These are phyloP conservation scores for Gonocerus acuteangulatus DNA, from an alignment of 2,888 invertebrate genomes.

Conservation along the genomic window DNA sequence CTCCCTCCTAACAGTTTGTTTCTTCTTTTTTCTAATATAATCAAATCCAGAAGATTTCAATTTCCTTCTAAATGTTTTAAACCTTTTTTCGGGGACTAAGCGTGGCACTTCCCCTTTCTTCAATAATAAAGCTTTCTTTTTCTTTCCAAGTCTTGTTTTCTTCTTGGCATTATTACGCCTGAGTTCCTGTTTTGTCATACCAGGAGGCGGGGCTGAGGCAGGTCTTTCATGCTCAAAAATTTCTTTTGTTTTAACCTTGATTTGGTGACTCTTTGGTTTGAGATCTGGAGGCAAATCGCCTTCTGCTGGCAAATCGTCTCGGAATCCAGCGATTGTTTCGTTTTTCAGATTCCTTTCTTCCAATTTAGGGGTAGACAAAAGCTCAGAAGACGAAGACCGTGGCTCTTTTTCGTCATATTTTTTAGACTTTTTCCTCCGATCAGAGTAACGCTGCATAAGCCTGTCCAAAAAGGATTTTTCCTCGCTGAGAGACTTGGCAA, in stretches of 20 bases:
- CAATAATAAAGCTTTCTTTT: slow-evolving; percentile 9
- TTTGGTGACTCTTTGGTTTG: slow-evolving; percentile 11
- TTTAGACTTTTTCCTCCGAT: slow-evolving; percentile 48
- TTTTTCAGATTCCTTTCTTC: slow-evolving; percentile 42
- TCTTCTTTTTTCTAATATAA: slow-evolving; percentile 80
- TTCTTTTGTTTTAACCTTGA: slow-evolving; percentile 49
- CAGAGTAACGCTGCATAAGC: slow-evolving; percentile 55
- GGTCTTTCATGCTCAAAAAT: slow-evolving; percentile 75
- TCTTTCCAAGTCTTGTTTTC: slow-evolving; percentile 12
- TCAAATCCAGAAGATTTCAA: slow-evolving; percentile 74
- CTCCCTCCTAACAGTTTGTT: slow-evolving; percentile 54
- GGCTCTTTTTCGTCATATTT: slow-evolving; percentile 23
- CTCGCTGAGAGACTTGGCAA: slow-evolving; percentile 40
- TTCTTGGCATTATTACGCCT: slow-evolving; percentile 27
- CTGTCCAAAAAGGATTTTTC: slow-evolving; percentile 55
- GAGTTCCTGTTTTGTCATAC: slow-evolving; percentile 19
- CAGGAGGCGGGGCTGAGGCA: slow-evolving; percentile 67
- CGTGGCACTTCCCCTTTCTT: slow-evolving; percentile 1
- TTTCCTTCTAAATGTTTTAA: slow-evolving; percentile 51
- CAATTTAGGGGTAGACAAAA: slow-evolving; percentile 56
- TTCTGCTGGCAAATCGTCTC: slow-evolving; percentile 49
- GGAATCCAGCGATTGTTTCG: slow-evolving; percentile 59
- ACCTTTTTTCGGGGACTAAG: slow-evolving; percentile 25
- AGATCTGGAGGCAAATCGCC: slow-evolving; percentile 58
- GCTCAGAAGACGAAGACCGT: slow-evolving; percentile 44